Conservation (phyloP, 2,888 invertebrate genomes). For the Mermis nigrescens region DNA sequence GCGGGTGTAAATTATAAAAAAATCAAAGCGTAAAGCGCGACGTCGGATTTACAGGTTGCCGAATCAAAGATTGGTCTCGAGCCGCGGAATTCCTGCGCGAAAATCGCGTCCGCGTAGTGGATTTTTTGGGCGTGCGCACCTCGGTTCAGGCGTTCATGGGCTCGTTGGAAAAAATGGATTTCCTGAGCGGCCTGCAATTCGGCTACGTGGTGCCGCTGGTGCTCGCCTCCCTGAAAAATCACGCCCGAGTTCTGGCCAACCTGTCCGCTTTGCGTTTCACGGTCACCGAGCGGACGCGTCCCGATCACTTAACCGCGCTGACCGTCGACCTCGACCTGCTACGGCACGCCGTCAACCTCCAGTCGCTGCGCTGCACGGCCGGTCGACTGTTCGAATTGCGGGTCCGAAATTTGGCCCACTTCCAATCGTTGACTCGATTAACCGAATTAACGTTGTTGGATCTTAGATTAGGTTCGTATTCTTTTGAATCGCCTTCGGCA, state of each 20-base stretch:
- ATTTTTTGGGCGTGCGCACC: background rate
- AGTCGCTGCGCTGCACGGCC: background rate
- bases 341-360: background rate
- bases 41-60: background rate
- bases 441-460: background rate
- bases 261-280: background rate
- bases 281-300: background rate
- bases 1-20: no score
- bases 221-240: background rate
- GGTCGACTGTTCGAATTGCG: background rate
- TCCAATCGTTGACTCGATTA: background rate
- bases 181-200: background rate
- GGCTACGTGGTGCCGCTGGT: background rate
- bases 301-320: background rate
- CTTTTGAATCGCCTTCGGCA: no score
- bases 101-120: background rate
- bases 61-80: background rate
- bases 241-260: background rate
- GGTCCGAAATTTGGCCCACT: background rate
- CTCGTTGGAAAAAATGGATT: background rate
- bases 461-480: background rate
- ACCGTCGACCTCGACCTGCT: background rate
- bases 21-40: no score
- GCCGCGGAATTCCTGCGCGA: background rate
- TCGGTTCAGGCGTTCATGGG: background rate